A percentile compares a stretch with the other conserved stretches of the same genome.
Conservation (phyloP, 2,797 vertebrate species). For the Myotis myotis region DNA sequence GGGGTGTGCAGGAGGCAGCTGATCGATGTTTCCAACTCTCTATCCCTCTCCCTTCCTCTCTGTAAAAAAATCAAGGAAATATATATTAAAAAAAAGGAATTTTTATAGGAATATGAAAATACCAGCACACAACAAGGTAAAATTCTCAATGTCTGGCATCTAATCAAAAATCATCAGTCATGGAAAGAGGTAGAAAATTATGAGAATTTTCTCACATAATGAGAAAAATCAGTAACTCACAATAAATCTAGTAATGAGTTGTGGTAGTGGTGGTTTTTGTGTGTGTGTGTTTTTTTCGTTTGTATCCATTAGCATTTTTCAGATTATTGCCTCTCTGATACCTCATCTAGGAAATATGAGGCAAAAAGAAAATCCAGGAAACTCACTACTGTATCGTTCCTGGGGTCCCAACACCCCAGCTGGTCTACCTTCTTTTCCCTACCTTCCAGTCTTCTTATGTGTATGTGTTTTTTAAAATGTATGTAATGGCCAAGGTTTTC, state of each 20-base stretch:
- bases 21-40: too few relatives aligned
- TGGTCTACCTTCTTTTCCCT: background rate
- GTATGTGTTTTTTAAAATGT: too few relatives aligned
- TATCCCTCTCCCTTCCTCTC: too few relatives aligned
- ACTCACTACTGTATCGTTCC: background rate
- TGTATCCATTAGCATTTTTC: background rate
- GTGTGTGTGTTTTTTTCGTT: background rate
- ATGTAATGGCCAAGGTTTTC: too few relatives aligned
- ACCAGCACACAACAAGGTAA: background rate
- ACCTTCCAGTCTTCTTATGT: background rate
- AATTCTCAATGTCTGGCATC: background rate
- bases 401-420: background rate
- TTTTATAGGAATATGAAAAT: slow-evolving; percentile 1
- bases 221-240: background rate
- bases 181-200: background rate
- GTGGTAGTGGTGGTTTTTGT: background rate
- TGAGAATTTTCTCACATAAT: background rate
- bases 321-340: background rate
- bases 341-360: background rate
- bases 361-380: background rate
- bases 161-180: background rate
- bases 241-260: background rate
- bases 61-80: too few relatives aligned
- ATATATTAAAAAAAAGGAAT: background rate
- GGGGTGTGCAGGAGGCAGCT: too few relatives aligned